These are phyloP conservation scores for Trissoscelio sp. DNA, from an alignment of 2,888 invertebrate genomes.

Conservation along the genomic window DNA sequence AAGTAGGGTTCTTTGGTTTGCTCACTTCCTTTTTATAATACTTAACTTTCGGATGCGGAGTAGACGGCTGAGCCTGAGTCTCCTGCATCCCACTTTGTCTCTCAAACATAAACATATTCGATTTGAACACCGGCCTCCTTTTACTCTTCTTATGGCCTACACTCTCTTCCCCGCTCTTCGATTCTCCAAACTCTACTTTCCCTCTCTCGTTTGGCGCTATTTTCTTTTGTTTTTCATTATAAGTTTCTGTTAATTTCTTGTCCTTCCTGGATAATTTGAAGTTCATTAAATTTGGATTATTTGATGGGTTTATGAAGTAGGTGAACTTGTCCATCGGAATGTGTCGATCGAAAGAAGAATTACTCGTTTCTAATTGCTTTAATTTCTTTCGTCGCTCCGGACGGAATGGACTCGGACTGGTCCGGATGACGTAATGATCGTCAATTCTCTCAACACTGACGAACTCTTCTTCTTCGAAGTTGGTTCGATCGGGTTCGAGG, in stretches of 20 bases:
- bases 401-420: conserved; percentile 79
- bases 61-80: conserved; percentile 8
- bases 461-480: conserved; percentile 78
- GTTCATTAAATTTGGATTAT: conserved; percentile 72
- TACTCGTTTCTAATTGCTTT: neutral
- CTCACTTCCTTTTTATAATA: conserved; percentile 28
- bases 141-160: neutral
- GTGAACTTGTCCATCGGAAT: conserved; percentile 75
- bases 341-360: neutral
- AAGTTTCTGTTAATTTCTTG: conserved; percentile 81
- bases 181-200: neutral
- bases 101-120: conserved; percentile 34
- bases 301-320: conserved; percentile 76
- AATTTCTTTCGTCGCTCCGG: conserved; percentile 75
- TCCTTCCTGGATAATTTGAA: conserved; percentile 81
- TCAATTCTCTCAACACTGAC: conserved; percentile 78
- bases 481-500: conserved; percentile 22
- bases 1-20: conserved; percentile 10
- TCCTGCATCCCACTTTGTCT: neutral
- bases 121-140: conserved; percentile 28
- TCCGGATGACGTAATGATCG: conserved; percentile 77
- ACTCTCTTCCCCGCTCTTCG: neutral
- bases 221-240: conserved; percentile 77
- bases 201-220: conserved; percentile 33
- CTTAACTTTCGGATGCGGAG: conserved; percentile 37